A percentile compares a stretch with the other conserved stretches of the same genome.
Conservation (phyloP, 2,113 vertebrate genomes). For the Petrocephalus microphthalmus region DNA sequence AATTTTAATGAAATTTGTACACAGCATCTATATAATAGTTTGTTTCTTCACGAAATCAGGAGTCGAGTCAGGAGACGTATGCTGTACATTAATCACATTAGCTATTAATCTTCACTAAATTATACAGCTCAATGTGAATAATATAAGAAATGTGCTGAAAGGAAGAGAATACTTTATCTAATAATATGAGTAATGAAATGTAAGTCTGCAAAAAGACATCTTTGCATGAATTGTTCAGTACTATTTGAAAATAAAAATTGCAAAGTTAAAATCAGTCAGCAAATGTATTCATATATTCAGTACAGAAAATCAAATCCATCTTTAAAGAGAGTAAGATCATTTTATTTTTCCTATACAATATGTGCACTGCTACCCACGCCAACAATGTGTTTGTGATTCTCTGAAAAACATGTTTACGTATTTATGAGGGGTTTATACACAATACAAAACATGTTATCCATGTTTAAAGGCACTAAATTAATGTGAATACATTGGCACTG, state of each 20-base stretch:
- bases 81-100: background rate
- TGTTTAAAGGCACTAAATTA: background rate
- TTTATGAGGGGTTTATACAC: background rate
- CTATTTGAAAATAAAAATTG: background rate
- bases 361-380: background rate
- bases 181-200: background rate
- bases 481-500: background rate
- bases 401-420: background rate
- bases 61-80: background rate
- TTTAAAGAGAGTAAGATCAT: background rate
- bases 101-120: background rate
- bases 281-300: background rate
- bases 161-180: background rate
- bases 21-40: background rate
- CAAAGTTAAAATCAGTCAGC: background rate
- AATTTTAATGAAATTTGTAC: background rate
- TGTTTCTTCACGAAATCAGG: background rate
- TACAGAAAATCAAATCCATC: background rate
- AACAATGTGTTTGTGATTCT: background rate
- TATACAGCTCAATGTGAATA: background rate
- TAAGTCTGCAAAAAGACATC: background rate
- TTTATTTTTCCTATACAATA: background rate
- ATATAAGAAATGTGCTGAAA: background rate
- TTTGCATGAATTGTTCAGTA: background rate
- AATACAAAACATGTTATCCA: background rate